A percentile compares a stretch with the other conserved stretches of the same genome.
phyloP scores from a whole-genome alignment of 2,888 invertebrate genomes.

The Thysanoteuthis rhombus region DNA sequence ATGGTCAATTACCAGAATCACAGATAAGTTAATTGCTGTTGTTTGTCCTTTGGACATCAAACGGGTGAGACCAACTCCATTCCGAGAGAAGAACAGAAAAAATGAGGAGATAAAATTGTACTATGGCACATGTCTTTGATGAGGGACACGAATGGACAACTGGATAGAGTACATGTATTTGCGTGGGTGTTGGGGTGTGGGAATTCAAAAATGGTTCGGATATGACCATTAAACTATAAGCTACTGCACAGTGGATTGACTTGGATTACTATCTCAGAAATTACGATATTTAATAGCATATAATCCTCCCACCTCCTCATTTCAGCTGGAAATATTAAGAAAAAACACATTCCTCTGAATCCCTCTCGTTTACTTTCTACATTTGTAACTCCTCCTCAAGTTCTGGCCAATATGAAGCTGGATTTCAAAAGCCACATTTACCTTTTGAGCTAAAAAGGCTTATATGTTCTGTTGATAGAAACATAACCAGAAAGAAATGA shows the following conservation, averaged over 20 bases:
- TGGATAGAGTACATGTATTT: not conserved
- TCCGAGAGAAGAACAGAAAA: not conserved
- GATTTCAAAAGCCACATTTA: too few relatives aligned
- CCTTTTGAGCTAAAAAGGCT: too few relatives aligned
- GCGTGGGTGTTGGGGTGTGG: not conserved
- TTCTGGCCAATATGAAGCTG: too few relatives aligned
- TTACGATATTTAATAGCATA: too few relatives aligned
- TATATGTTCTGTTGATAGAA: too few relatives aligned
- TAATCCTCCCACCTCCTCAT: too few relatives aligned
- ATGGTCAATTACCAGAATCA: not conserved
- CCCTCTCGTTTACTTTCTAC: too few relatives aligned
- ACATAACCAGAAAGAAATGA: too few relatives aligned
- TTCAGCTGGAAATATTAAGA: too few relatives aligned
- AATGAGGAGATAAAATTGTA: not conserved
- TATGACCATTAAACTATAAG: not conserved
- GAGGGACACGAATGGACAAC: not conserved
- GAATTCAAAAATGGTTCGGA: not conserved
- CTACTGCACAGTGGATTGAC: not conserved
- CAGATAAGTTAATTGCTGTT: slow-evolving; percentile 12
- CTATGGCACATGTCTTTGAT: not conserved
- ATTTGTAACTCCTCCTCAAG: too few relatives aligned
- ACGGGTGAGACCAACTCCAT: slow-evolving; percentile 12
- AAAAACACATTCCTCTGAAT: too few relatives aligned
- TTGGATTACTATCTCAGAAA: too few relatives aligned
- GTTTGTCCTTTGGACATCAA: not conserved